Evolutionary conservation across 2,113 vertebrate species (phyloP), one percentile per base, ranked within the genome.

Genomic region (Seriola quinqueradiata): DNA sequence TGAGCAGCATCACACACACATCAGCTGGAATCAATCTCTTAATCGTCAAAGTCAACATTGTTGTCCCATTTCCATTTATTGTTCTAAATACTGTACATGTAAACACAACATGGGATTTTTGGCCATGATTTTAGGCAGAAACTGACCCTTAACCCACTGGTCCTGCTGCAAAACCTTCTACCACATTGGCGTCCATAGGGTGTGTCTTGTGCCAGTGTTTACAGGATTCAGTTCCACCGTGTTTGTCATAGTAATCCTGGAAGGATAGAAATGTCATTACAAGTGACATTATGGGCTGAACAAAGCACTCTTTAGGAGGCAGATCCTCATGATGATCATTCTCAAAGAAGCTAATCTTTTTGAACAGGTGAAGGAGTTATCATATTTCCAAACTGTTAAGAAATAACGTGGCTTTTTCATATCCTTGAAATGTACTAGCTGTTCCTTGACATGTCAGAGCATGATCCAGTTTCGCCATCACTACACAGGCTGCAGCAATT

Each of bases 1-100:
- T 60, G 4, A 81, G 82, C 82, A 80, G 77, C 86, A 84, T 85
- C 42, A 58, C 28, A 42, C 32, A 40, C 14, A n/a, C 5, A 69
- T 48, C 16, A 36, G 21, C 3, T 52, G 19, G 28, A 73, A 79
- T 44, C 21, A 64, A 70, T 12, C 14, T 10, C 8, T 12, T 14
- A 19, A 8, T 48, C n/a, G 50, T 69, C 38, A 75, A 83, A 82
- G 46, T 59, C 61, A 57, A 21, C 32, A 1, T 69, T 2, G 28
- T 60, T 58, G 19, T 75, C 34, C 1, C 7, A 1, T 1, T 65
- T 67, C 0, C 7, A 19, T 63, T 21, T 59, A 4, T 65, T 55
- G 21, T 21, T 46, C 19, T 36, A 8, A 58, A 11, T 21, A 52
- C 16, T 16, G 46, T 55, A 25, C n/a, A 34, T 25, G 13, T 23